Conservation (phyloP, 2,797 vertebrate species). For the Enteromius argenteus region DNA sequence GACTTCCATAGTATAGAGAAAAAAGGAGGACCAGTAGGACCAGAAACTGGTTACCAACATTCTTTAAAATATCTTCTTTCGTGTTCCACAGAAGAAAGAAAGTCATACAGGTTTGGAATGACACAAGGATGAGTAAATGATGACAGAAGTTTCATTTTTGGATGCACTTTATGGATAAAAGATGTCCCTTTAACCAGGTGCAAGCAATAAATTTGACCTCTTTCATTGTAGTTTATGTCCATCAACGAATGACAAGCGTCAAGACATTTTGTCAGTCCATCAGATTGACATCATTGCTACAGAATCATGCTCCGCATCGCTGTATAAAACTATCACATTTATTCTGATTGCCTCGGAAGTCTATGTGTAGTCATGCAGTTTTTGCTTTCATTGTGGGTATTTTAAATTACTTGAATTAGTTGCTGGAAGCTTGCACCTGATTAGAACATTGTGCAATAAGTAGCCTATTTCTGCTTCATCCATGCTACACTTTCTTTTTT, state of each 20-base stretch:
- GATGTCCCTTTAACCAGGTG: not conserved
- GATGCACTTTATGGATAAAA: not conserved
- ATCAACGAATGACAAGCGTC: not conserved
- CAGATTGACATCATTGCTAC: not conserved
- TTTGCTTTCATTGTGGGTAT: not conserved
- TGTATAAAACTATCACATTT: not conserved
- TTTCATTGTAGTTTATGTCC: not conserved
- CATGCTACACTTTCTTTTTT: conserved; percentile 12
- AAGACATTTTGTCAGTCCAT: not conserved
- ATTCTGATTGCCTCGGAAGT: not conserved
- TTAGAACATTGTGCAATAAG: not conserved
- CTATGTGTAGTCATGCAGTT: not conserved
- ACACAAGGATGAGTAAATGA: no score
- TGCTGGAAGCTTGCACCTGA: not conserved
- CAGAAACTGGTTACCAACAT: not conserved
- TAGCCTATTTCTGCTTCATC: not conserved
- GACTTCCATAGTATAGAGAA: not conserved
- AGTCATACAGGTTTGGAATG: not conserved
- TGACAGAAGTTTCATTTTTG: not conserved
- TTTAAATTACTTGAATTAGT: not conserved
- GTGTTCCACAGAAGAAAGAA: not conserved
- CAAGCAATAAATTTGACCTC: not conserved
- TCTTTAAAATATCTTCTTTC: not conserved
- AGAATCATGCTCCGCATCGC: not conserved
- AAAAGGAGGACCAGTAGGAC: not conserved